Evolutionary conservation across 1,140 invertebrate genomes (phyloP).

Genomic region (Zophobas morio): DNA sequence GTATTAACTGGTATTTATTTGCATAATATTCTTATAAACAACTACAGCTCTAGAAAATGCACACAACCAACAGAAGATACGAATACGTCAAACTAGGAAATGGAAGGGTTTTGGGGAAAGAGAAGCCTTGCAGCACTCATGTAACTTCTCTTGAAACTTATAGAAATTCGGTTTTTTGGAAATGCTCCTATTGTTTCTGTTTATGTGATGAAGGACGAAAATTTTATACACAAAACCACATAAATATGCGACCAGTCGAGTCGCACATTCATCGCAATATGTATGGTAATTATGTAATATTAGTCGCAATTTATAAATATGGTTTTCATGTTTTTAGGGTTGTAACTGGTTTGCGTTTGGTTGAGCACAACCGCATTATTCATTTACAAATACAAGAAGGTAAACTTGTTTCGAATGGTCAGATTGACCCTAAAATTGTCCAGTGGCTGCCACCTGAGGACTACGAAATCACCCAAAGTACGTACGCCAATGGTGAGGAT

Average conservation of each 20-base stretch:
- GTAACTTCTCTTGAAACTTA: background rate
- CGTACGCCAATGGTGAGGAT: constrained; percentile 61
- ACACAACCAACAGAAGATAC: constrained; percentile 70
- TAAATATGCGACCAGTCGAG: constrained; percentile 74
- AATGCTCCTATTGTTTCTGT: constrained; percentile 91
- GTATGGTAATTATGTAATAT: constrained; percentile 64
- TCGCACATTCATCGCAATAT: constrained; percentile 69
- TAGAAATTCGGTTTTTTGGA: constrained; percentile 77
- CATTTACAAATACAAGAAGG: constrained; percentile 86
- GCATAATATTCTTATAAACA: too few relatives aligned
- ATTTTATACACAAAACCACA: constrained; percentile 79
- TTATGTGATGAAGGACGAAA: constrained; percentile 81
- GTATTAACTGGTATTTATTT: too few relatives aligned
- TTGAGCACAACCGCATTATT: constrained; percentile 79
- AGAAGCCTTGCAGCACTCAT: constrained; percentile 45
- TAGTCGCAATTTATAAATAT: background rate
- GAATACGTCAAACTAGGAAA: constrained; percentile 88
- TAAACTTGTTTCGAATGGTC: constrained; percentile 73
- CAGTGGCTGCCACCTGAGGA: constrained; percentile 77
- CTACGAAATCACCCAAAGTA: constrained; percentile 70
- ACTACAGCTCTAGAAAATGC: too few relatives aligned
- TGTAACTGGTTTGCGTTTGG: constrained; percentile 81
- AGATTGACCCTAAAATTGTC: constrained; percentile 72
- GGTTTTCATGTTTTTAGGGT: constrained; percentile 70
- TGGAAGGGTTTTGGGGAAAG: constrained; percentile 75